Percentiles rank a stretch among this genome's conserved stretches.
Conservation (phyloP, 1,140 invertebrate genomes). For the Stegodyphus dumicola region DNA sequence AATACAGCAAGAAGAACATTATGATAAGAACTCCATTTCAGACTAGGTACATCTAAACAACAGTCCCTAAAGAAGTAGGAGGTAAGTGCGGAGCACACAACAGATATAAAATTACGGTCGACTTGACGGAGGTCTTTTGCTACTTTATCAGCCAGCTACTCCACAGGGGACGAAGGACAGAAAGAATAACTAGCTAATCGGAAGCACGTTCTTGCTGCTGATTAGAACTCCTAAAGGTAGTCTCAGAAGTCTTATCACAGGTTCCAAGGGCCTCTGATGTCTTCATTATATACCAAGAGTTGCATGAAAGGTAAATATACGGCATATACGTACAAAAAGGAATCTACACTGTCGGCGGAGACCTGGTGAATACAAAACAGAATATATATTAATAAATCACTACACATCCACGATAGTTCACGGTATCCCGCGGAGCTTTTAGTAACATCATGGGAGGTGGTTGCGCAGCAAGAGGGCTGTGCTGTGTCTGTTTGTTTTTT, state of each 20-base stretch:
- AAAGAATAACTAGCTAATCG: conserved; percentile 35
- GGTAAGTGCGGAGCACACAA: neutral
- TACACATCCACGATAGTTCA: conserved; percentile 45
- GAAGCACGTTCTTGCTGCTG: conserved; percentile 37
- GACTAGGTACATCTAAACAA: neutral
- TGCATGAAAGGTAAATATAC: conserved; percentile 14
- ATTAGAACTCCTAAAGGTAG: conserved; percentile 41
- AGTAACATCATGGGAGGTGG: conserved; percentile 33
- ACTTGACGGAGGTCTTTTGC: conserved; percentile 1
- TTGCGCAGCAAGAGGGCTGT: conserved; percentile 25
- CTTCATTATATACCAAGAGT: conserved; percentile 36
- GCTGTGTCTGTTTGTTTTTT: conserved; percentile 31
- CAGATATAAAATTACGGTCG: conserved; percentile 28
- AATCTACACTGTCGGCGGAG: neutral
- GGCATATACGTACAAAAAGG: conserved; percentile 5
- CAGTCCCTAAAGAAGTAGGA: neutral
- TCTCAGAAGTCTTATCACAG: conserved; percentile 19
- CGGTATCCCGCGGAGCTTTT: conserved; percentile 44
- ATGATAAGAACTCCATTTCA: conserved; percentile 40
- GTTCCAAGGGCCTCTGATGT: conserved; percentile 30
- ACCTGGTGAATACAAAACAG: conserved; percentile 39
- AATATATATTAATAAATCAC: conserved; percentile 47
- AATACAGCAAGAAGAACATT: conserved; percentile 8
- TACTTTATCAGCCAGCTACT: conserved; percentile 18
- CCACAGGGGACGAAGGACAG: conserved; percentile 10